Evolutionary conservation across 2,797 vertebrate genomes (phyloP).

Genomic region (Phrynocephalus forsythii): DNA sequence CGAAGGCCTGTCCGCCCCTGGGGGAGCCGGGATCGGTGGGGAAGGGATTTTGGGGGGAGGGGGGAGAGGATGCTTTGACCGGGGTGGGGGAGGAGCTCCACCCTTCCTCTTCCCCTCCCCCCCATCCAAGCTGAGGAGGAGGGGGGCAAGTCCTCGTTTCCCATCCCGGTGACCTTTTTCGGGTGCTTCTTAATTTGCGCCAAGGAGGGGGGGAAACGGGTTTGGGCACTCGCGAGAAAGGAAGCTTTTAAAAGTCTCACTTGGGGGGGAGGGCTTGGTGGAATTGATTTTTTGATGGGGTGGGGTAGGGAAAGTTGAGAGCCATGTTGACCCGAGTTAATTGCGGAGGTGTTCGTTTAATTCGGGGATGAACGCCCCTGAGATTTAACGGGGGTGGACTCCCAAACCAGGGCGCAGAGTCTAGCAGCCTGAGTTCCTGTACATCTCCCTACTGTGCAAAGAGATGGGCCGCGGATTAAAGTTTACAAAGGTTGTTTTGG

Average conservation of each 20-base stretch:
- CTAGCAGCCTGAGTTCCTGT: not conserved
- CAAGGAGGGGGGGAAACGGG: not conserved
- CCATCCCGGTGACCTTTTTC: not conserved
- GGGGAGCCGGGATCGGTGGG: not conserved
- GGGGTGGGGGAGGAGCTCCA: not conserved
- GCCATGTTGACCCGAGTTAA: not conserved
- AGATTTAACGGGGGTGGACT: not conserved
- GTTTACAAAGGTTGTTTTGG: not conserved
- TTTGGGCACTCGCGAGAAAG: not conserved
- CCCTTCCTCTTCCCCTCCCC: not conserved
- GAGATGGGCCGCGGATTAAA: not conserved
- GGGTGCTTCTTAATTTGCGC: not conserved
- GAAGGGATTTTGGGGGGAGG: too few species aligned
- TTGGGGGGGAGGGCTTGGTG: too few species aligned
- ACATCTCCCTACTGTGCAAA: not conserved
- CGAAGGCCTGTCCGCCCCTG: constrained; percentile 12
- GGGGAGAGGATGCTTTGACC: not conserved
- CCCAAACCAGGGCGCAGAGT: not conserved
- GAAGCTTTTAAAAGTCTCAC: not conserved
- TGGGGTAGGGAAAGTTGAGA: not conserved
- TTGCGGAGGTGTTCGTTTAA: not conserved
- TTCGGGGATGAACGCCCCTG: not conserved
- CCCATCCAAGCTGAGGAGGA: not conserved
- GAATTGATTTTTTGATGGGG: not conserved
- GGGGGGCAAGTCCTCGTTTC: not conserved